phyloP scores from a whole-genome alignment of 2,888 invertebrate genomes.

The Meganola albula region DNA sequence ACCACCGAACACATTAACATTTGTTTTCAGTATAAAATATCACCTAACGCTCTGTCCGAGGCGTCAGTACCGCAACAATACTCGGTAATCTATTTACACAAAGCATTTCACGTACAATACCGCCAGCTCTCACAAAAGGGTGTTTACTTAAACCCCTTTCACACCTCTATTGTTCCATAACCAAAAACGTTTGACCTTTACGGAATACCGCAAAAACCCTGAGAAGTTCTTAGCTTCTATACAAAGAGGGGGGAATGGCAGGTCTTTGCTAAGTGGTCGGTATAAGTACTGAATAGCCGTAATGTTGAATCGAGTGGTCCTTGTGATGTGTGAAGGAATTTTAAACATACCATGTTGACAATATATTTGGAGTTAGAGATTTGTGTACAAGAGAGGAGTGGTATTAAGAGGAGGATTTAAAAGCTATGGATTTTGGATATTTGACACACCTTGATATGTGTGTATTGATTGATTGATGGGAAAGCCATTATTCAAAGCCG shows the following conservation, averaged over 20 bases:
- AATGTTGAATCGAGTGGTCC: conserved; percentile 56
- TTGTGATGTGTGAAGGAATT: conserved; percentile 52
- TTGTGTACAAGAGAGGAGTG: conserved; percentile 26
- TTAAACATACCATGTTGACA: conserved; percentile 47
- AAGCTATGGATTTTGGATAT: conserved; percentile 22
- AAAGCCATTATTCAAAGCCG: no score
- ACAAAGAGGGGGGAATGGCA: conserved; percentile 22
- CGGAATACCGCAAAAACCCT: conserved; percentile 28
- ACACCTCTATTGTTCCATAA: conserved; percentile 64
- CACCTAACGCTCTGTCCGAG: no score
- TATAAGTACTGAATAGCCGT: conserved; percentile 48
- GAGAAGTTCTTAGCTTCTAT: conserved; percentile 14
- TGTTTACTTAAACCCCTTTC: conserved; percentile 76
- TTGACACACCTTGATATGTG: neutral
- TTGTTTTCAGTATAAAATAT: no score
- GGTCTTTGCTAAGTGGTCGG: conserved; percentile 34
- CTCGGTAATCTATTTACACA: conserved; percentile 71
- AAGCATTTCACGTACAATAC: conserved; percentile 59
- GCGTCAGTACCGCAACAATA: conserved; percentile 48
- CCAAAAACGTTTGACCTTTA: conserved; percentile 48
- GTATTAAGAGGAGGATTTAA: conserved; percentile 25
- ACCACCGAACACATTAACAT: no score
- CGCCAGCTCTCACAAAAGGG: conserved; percentile 65
- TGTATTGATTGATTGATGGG: no score
- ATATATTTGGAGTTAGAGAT: conserved; percentile 37